Conservation (phyloP, 2,113 vertebrate species). For the Proterorhinus semilunaris region DNA sequence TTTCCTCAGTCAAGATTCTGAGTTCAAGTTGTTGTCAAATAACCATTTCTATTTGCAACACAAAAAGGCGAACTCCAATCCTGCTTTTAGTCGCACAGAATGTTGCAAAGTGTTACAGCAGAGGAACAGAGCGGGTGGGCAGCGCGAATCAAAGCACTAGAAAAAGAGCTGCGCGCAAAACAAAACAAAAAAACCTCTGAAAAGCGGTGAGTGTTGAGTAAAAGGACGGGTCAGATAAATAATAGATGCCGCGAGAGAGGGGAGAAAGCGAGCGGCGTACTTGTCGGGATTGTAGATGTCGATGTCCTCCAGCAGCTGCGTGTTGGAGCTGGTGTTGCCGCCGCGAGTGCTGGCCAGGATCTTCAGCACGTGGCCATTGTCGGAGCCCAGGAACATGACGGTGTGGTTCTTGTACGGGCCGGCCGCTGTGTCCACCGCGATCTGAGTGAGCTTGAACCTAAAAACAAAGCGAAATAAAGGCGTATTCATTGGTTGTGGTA, state of each 20-base stretch:
- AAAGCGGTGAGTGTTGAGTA: background rate
- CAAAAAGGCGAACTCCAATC: slow-evolving; percentile 33
- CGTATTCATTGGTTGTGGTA: too few relatives aligned
- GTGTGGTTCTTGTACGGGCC: slow-evolving; percentile 83
- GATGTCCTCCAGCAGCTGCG: slow-evolving; percentile 87
- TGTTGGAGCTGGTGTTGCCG: slow-evolving; percentile 61
- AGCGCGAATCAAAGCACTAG: slow-evolving; percentile 34
- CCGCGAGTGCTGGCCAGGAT: slow-evolving; percentile 78
- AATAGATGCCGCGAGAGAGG: background rate
- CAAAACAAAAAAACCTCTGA: background rate
- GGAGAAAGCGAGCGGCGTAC: slow-evolving; percentile 56
- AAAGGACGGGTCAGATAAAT: background rate
- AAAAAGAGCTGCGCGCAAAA: background rate
- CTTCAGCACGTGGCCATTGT: slow-evolving; percentile 88
- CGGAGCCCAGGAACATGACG: slow-evolving; percentile 87
- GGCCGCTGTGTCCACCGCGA: slow-evolving; percentile 83
- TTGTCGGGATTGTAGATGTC: slow-evolving; percentile 84
- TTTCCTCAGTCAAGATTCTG: background rate
- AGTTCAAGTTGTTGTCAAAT: background rate
- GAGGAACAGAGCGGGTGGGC: slow-evolving; percentile 42
- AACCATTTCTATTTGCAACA: slow-evolving; percentile 18
- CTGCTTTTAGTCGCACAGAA: slow-evolving; percentile 39
- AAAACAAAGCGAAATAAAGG: background rate
- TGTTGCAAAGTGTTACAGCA: slow-evolving; percentile 58
- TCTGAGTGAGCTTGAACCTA: slow-evolving; percentile 86